phyloP scores from a whole-genome alignment of 2,888 invertebrate genomes.

The Thymelicus acteon region DNA sequence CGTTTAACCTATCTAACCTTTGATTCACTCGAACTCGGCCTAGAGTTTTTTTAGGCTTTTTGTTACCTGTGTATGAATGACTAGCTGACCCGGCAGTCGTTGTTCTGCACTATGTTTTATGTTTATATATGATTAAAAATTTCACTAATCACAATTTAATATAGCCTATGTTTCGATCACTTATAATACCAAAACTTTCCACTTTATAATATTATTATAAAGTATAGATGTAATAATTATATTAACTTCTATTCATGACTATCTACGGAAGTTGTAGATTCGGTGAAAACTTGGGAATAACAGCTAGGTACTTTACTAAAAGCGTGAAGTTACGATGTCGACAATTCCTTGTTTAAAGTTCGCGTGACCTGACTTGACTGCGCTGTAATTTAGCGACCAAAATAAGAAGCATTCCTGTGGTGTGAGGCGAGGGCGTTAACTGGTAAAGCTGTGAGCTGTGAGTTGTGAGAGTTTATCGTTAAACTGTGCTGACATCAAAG shows the following conservation, averaged over 20 bases:
- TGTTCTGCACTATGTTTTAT: no score
- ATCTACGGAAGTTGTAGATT: background rate
- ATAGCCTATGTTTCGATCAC: no score
- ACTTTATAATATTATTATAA: no score
- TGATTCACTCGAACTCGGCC: no score
- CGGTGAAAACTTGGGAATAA: background rate
- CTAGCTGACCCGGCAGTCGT: no score
- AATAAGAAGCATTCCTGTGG: constrained; percentile 65
- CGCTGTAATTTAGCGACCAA: constrained; percentile 71
- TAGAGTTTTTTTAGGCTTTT: no score
- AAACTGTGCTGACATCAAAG: constrained; percentile 30
- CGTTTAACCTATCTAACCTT: no score
- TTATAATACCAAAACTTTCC: no score
- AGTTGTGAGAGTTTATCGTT: constrained; percentile 33
- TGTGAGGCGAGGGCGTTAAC: constrained; percentile 59
- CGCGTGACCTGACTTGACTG: constrained; percentile 29
- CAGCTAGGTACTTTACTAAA: constrained; percentile 7
- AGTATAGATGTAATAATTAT: background rate
- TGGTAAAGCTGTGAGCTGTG: constrained; percentile 40
- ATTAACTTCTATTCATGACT: background rate
- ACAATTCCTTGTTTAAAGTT: constrained; percentile 30
- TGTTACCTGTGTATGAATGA: no score
- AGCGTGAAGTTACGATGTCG: constrained; percentile 10
- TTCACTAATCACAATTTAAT: no score
- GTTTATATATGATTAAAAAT: no score